phyloP scores from a whole-genome alignment of 1,140 invertebrate species.

The Tetramorium simillimum region DNA sequence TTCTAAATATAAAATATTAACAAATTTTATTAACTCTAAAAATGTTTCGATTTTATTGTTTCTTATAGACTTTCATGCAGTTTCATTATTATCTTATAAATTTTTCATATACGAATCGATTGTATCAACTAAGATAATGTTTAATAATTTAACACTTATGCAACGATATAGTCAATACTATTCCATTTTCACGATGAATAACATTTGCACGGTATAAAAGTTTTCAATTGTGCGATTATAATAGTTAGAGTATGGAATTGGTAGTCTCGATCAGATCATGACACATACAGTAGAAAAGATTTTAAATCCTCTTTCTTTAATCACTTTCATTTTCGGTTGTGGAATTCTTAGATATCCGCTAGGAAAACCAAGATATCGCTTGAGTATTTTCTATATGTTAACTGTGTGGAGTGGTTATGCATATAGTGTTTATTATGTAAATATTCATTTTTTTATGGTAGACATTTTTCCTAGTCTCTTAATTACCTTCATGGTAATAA shows the following conservation, averaged over 20 bases:
- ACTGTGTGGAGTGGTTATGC: slow-evolving; percentile 3
- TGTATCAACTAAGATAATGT: neutral
- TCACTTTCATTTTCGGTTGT: neutral
- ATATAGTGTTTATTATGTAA: neutral
- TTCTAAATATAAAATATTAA: no score
- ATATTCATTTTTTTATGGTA: neutral
- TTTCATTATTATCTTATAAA: no score
- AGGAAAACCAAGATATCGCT: neutral
- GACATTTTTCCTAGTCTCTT: neutral
- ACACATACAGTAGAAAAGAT: neutral
- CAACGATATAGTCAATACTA: neutral
- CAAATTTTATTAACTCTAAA: no score
- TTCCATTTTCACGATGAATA: neutral
- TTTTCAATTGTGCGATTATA: neutral
- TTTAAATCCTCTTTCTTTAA: neutral
- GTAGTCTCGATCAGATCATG: neutral
- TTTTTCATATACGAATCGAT: neutral
- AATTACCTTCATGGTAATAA: neutral
- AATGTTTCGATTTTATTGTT: no score
- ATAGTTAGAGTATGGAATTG: neutral
- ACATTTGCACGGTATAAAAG: neutral
- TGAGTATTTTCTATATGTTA: neutral
- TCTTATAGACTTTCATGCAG: no score
- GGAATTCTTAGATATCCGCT: neutral
- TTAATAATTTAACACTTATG: neutral